Conservation (phyloP, 2,888 invertebrate genomes). For the Drosophila siamana region DNA sequence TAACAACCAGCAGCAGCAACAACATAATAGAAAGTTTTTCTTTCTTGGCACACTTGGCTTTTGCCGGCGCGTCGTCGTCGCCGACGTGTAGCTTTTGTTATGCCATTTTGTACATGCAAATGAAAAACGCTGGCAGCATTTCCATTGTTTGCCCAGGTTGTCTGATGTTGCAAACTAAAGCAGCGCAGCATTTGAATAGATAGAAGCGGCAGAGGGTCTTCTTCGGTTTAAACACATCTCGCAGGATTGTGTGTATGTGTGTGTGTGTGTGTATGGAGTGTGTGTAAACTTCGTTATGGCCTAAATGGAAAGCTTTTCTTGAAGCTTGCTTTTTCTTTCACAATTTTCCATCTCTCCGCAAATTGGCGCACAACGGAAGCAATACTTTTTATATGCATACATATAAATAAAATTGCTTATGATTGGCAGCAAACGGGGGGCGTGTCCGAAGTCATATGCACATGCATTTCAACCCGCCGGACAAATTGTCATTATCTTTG, state of each 20-base stretch:
- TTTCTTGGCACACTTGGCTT: slow-evolving; percentile 54
- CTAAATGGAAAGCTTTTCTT: slow-evolving; percentile 1
- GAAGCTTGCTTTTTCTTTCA: slow-evolving; percentile 33
- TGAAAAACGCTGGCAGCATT: slow-evolving; percentile 59
- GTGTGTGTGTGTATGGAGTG: too few species aligned
- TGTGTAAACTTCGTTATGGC: slow-evolving; percentile 7
- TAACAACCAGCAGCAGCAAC: neutral
- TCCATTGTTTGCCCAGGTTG: slow-evolving; percentile 30
- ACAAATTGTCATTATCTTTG: slow-evolving; percentile 56
- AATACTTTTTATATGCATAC: slow-evolving; percentile 29
- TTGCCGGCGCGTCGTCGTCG: slow-evolving; percentile 37
- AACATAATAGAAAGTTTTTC: slow-evolving; percentile 70
- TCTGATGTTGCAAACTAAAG: neutral
- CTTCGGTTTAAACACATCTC: neutral
- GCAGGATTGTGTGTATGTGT: neutral
- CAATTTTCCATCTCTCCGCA: slow-evolving; percentile 45
- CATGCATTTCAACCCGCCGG: slow-evolving; percentile 26
- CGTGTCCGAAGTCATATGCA: slow-evolving; percentile 31
- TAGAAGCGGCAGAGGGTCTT: neutral
- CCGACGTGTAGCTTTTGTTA: slow-evolving; percentile 59
- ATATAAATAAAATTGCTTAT: slow-evolving; percentile 30
- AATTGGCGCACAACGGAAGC: slow-evolving; percentile 67
- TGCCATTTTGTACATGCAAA: slow-evolving; percentile 69
- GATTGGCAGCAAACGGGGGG: slow-evolving; percentile 37
- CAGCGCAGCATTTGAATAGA: neutral